Percentiles rank a stretch among this genome's conserved stretches.
These are phyloP conservation scores for Cotesia typhae DNA, from an alignment of 1,140 invertebrate species.

Conservation along the genomic window DNA sequence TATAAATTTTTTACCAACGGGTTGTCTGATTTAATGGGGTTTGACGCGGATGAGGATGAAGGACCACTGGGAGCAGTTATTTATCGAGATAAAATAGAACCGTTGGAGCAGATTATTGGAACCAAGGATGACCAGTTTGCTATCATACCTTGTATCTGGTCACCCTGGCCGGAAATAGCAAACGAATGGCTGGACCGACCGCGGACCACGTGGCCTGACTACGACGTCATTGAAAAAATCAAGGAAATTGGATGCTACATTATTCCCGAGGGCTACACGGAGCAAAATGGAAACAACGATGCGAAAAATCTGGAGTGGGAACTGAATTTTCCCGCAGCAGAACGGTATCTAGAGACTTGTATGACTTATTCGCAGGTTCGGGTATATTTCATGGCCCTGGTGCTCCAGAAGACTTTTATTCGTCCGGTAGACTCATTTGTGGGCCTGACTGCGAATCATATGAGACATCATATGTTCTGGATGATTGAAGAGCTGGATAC, in stretches of 20 bases:
- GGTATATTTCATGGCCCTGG: constrained; percentile 72
- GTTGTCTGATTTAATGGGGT: constrained; percentile 65
- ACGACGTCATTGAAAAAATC: constrained; percentile 72
- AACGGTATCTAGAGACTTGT: constrained; percentile 75
- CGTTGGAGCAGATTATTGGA: constrained; percentile 41
- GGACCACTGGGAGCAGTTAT: constrained; percentile 70
- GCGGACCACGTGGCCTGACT: constrained; percentile 73
- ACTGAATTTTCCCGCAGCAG: constrained; percentile 76
- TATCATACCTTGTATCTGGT: constrained; percentile 71
- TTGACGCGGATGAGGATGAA: constrained; percentile 51
- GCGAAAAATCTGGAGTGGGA: constrained; percentile 77
- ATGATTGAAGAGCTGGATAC: constrained; percentile 74
- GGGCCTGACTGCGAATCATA: constrained; percentile 71
- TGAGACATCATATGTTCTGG: constrained; percentile 82
- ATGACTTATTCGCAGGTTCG: constrained; percentile 75
- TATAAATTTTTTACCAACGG: constrained; percentile 68
- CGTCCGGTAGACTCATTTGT: constrained; percentile 67
- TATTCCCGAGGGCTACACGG: constrained; percentile 72
- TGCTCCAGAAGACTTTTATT: constrained; percentile 75
- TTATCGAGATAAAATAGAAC: constrained; percentile 64
- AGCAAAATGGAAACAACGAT: constrained; percentile 68
- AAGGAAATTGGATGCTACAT: constrained; percentile 74
- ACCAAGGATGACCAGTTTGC: constrained; percentile 66
- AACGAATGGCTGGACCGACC: constrained; percentile 72
- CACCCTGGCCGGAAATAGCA: constrained; percentile 73